Evolutionary conservation across 2,113 vertebrate species (phyloP).

Genomic region (Sula dactylatra): DNA sequence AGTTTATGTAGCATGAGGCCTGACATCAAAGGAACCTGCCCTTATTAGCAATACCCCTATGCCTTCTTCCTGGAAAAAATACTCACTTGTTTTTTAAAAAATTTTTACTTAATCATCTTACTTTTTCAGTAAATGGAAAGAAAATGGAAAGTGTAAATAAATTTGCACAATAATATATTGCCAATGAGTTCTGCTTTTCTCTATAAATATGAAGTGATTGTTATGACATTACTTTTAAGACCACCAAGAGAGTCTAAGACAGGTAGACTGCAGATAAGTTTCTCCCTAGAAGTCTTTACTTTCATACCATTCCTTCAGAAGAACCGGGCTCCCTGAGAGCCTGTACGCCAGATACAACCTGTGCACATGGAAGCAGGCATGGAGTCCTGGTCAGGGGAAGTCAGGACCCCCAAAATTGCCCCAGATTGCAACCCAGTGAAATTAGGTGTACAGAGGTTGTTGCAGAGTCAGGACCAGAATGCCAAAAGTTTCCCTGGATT

Average conservation of each 20-base stretch:
- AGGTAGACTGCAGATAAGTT: neutral
- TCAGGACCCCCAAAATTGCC: neutral
- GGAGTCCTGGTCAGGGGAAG: neutral
- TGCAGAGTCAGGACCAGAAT: neutral
- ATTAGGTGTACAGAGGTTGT: neutral
- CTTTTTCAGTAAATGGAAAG: neutral
- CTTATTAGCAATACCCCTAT: neutral
- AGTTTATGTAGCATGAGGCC: slow-evolving; percentile 11
- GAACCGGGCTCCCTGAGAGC: neutral
- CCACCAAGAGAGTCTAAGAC: neutral
- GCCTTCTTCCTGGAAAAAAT: neutral
- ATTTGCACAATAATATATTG: neutral
- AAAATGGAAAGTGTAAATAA: neutral
- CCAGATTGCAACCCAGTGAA: neutral
- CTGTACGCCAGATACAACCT: neutral
- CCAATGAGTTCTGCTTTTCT: neutral
- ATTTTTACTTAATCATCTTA: neutral
- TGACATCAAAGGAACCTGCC: slow-evolving; percentile 24
- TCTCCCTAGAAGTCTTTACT: neutral
- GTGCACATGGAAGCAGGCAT: neutral
- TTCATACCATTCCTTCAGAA: neutral
- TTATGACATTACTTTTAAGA: neutral
- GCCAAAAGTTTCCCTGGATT: neutral
- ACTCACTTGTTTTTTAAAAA: neutral
- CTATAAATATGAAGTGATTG: neutral